Conservation (phyloP, 2,113 vertebrate genomes). For the Vicugna pacos region DNA sequence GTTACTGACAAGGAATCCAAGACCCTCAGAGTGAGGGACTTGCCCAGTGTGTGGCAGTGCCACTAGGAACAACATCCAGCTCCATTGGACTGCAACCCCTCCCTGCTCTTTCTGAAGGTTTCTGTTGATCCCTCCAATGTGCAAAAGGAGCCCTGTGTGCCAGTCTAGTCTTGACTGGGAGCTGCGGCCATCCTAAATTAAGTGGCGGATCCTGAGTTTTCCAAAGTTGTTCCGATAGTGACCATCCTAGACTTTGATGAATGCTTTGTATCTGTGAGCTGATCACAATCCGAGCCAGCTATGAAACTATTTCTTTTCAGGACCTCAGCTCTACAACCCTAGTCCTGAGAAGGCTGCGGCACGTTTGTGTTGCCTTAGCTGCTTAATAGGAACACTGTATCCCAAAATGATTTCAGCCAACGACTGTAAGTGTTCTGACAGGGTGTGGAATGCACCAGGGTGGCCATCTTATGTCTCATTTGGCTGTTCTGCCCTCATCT, state of each 20-base stretch:
- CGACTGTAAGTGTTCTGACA: constrained; percentile 68
- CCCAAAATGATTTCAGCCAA: constrained; percentile 71
- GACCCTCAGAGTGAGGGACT: not conserved
- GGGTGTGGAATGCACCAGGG: constrained; percentile 58
- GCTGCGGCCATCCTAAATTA: not conserved
- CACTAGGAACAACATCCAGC: not conserved
- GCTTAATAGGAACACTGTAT: constrained; percentile 59
- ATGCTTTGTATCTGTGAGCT: constrained; percentile 76
- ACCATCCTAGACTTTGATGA: constrained; percentile 63
- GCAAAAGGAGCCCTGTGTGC: not conserved
- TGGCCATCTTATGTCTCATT: constrained; percentile 53
- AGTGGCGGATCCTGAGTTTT: not conserved
- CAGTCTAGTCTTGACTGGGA: not conserved
- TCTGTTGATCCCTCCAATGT: not conserved
- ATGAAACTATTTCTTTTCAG: constrained; percentile 74
- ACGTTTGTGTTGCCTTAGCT: constrained; percentile 77
- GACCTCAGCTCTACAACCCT: constrained; percentile 52
- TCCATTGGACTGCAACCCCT: not conserved
- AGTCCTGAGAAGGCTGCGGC: constrained; percentile 60
- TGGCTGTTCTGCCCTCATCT: constrained; percentile 64
- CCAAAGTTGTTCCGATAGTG: constrained; percentile 29
- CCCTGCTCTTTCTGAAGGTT: not conserved
- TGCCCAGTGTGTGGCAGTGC: not conserved
- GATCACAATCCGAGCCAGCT: constrained; percentile 59
- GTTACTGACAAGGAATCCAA: not conserved